Percentiles rank a stretch among this genome's conserved stretches.
Evolutionary conservation across 2,888 invertebrate genomes (phyloP).

Genomic region (Heliconius aoede): DNA sequence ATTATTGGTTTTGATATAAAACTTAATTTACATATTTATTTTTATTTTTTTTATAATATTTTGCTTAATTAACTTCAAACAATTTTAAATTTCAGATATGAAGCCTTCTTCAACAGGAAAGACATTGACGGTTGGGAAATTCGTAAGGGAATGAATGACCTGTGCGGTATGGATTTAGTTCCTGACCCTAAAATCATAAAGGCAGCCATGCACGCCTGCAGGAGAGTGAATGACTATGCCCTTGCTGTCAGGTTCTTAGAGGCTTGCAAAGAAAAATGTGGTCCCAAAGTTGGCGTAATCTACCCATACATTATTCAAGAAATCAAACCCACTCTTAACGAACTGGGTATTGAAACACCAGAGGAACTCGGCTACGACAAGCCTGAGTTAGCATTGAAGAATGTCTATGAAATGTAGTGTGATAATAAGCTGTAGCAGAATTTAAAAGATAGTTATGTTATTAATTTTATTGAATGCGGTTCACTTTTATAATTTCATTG

Average conservation of each 20-base stretch:
- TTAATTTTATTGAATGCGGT: conserved; percentile 62
- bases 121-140: conserved; percentile 98
- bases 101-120: conserved; percentile 91
- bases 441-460: conserved; percentile 78
- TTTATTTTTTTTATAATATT: background rate
- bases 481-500: conserved; percentile 57
- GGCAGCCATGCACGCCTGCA: conserved; percentile 94
- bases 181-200: conserved; percentile 95
- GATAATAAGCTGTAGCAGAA: conserved; percentile 70
- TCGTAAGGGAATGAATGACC: conserved; percentile 94
- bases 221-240: conserved; percentile 96
- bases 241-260: conserved; percentile 97
- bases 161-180: conserved; percentile 94
- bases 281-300: conserved; percentile 87
- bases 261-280: conserved; percentile 95
- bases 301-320: conserved; percentile 95
- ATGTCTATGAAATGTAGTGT: conserved; percentile 87
- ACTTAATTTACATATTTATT: background rate
- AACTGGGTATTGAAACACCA: conserved; percentile 96
- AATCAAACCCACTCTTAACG: conserved; percentile 95
- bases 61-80: conserved; percentile 10
- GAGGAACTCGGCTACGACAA: conserved; percentile 98
- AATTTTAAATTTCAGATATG: conserved; percentile 84
- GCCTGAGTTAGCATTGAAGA: conserved; percentile 94
- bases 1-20: background rate